phyloP scores from a whole-genome alignment of 2,888 invertebrate genomes.

The Acheta domesticus region DNA sequence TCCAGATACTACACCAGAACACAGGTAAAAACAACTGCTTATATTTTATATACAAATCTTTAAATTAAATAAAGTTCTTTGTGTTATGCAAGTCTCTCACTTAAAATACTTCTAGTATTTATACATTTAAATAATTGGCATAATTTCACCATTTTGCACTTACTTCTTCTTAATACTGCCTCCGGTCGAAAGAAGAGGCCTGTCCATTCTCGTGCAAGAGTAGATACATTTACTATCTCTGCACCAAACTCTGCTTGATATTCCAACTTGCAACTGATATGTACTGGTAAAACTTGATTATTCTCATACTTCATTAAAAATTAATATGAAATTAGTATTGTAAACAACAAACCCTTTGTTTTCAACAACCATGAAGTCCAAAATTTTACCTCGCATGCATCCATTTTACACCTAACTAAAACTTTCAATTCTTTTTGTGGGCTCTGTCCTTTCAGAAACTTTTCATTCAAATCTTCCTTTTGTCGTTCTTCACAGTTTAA shows the following conservation, averaged over 20 bases:
- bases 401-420: slow-evolving; percentile 25
- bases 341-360: background rate
- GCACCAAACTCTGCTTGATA: slow-evolving; percentile 24
- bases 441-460: background rate
- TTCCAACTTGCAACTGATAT: slow-evolving; percentile 21
- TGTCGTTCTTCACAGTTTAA: background rate
- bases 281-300: background rate
- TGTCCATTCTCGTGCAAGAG: slow-evolving; percentile 12
- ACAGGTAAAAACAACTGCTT: too few species aligned
- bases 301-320: background rate
- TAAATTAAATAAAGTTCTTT: too few species aligned
- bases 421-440: background rate
- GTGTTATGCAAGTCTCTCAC: too few species aligned
- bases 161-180: slow-evolving; percentile 20
- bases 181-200: slow-evolving; percentile 21
- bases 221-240: background rate
- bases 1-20: too few species aligned
- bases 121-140: too few species aligned
- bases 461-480: slow-evolving; percentile 25
- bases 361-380: too few species aligned
- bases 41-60: too few species aligned
- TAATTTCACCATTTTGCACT: background rate
- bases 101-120: too few species aligned
- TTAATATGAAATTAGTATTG: background rate
- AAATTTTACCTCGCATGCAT: background rate